phyloP scores from a whole-genome alignment of 2,888 invertebrate species.

The Lithophane ornitopus region DNA sequence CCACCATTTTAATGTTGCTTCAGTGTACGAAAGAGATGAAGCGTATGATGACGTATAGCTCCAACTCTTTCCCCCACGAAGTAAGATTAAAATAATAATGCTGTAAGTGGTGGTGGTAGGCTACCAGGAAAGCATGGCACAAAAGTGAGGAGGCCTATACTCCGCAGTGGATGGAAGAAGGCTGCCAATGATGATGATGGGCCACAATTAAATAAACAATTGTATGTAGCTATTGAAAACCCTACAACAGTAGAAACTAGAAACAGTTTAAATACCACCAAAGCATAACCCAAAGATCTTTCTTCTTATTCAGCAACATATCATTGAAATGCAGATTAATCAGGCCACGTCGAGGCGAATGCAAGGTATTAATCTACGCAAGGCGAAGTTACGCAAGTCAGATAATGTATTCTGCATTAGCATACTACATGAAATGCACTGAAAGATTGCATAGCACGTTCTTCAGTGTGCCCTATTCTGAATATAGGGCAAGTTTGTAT shows the following conservation, averaged over 20 bases:
- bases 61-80: too few species aligned
- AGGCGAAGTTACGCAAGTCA: constrained; percentile 48
- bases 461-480: constrained; percentile 47
- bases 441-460: constrained; percentile 48
- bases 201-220: too few species aligned
- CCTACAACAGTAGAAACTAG: not conserved
- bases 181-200: too few species aligned
- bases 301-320: constrained; percentile 25
- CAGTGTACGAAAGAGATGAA: too few species aligned
- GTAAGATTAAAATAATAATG: too few species aligned
- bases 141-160: too few species aligned
- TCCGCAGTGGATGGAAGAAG: too few species aligned
- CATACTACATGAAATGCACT: constrained; percentile 63
- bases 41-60: too few species aligned
- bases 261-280: not conserved
- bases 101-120: too few species aligned
- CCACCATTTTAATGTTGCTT: too few species aligned
- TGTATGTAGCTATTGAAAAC: not conserved
- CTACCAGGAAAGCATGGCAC: too few species aligned
- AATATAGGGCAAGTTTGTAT: constrained; percentile 33
- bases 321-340: constrained; percentile 46
- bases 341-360: constrained; percentile 36
- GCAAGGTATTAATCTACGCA: constrained; percentile 34
- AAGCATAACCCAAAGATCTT: constrained; percentile 24
- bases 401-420: constrained; percentile 62